Base-by-base conservation (phyloP, 2,113 vertebrate species). In the Talpa occidentalis region DNA sequence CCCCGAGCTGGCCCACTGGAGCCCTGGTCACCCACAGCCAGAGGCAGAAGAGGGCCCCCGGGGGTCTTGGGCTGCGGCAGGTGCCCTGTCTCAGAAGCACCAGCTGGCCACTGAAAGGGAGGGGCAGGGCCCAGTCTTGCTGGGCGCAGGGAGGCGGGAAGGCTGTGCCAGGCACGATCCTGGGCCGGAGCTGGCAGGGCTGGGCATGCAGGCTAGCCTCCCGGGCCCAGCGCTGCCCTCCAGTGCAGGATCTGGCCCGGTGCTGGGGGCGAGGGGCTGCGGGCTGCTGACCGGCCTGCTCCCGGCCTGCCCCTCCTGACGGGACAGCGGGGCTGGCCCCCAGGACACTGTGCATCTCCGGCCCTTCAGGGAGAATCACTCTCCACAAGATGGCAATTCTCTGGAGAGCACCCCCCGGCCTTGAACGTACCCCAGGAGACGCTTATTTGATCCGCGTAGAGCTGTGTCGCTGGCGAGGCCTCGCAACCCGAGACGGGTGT, bases 401-500 rank as follows among this genome's bases (percentile, higher is more conserved):
- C 98, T 97, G 94, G 96, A 97, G 97, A 97, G 98, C 98, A 97
- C 97, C 95, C 95, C 96, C 97, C 95, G 85, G 97, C 97, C 97
- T 94, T 94, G 49, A 97, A 97, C 97, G 97, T 97, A 96, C 95
- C 81, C 98, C 89, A 77, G 90, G 98, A 98, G 93, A 98, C 98
- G 97, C 97, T 97, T 97, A 98, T 97, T 96, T 95, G 95, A 94
- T 88, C 94, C 96, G 97, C 76, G 97, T 64, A 89, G 98, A 97
- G 77, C 94, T 92, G 96, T n/a, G 44, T 44, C 44, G 98, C 97
- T 96, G 97, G 98, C 98, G 97, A 93, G 95, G 97, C 95, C 83
- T 97, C 96, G 98, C 98, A 98, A 98, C 98, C 98, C 96, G 98
- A 99, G 99, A 99, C 99, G 10, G 44, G 10, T 10, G 44, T 44